Conservation (phyloP, 92 coral and sea anemone genomes). For the Hydrozoanthus gracilis region DNA sequence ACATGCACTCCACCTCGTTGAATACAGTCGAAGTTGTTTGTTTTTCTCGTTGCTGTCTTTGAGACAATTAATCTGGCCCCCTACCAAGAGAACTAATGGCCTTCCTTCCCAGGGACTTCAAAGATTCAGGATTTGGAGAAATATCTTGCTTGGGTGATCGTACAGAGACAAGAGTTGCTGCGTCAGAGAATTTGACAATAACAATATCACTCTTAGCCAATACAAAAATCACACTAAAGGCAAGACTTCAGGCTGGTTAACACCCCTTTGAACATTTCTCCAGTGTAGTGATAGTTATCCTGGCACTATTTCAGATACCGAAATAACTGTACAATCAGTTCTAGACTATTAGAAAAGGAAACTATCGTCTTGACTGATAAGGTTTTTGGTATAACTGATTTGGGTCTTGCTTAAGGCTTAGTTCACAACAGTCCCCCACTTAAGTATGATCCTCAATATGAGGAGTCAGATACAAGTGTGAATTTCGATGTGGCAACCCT, state of each 20-base stretch:
- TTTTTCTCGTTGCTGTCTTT: slow-evolving; percentile 42
- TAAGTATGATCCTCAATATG: neutral
- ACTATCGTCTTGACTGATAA: slow-evolving; percentile 47
- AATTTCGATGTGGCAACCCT: too few relatives aligned
- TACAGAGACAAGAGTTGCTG: slow-evolving; percentile 30
- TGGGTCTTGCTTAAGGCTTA: slow-evolving; percentile 36
- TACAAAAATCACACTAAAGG: slow-evolving; percentile 65
- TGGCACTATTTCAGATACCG: slow-evolving; percentile 29
- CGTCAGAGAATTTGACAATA: slow-evolving; percentile 61
- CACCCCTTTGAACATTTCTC: slow-evolving; percentile 50
- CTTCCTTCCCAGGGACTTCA: slow-evolving; percentile 37
- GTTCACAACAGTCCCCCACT: slow-evolving; percentile 35
- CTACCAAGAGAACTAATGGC: slow-evolving; percentile 47
- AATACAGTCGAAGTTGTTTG: slow-evolving; percentile 47
- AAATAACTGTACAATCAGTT: slow-evolving; percentile 48
- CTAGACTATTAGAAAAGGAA: slow-evolving; percentile 16
- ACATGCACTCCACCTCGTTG: slow-evolving; percentile 56
- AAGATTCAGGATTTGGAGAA: slow-evolving; percentile 50
- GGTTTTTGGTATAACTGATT: slow-evolving; percentile 45
- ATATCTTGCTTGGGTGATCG: too few relatives aligned
- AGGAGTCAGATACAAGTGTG: too few relatives aligned
- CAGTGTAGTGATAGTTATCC: slow-evolving; percentile 57
- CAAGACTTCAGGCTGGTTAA: slow-evolving; percentile 57
- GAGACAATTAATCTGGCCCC: slow-evolving; percentile 31
- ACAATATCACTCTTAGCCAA: slow-evolving; percentile 55